These are phyloP conservation scores for Sphecodes monilicornis DNA, from an alignment of 2,888 invertebrate species.

Conservation along the genomic window DNA sequence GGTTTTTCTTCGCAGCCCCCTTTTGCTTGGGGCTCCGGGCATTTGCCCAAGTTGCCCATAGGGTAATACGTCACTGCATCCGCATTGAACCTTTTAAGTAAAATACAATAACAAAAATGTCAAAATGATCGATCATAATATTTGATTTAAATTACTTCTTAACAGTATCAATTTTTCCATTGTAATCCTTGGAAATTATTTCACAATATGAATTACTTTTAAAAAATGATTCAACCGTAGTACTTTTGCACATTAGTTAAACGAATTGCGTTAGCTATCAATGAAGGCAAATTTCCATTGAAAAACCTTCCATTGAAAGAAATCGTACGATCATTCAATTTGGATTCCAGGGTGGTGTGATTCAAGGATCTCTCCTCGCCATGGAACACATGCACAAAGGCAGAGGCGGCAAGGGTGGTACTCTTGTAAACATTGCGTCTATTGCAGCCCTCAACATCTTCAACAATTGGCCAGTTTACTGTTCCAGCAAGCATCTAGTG, in stretches of 20 bases:
- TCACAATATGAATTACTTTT: background rate
- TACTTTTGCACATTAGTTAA: background rate
- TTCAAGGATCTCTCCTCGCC: constrained; percentile 81
- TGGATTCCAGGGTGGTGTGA: constrained; percentile 78
- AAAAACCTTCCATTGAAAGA: background rate
- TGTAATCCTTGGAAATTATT: too few relatives aligned
- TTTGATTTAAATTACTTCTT: too few relatives aligned
- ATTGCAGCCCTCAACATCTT: constrained; percentile 85
- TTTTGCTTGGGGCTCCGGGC: too few relatives aligned
- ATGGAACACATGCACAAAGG: constrained; percentile 84
- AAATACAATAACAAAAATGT: too few relatives aligned
- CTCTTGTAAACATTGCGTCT: constrained; percentile 88
- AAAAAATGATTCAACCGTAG: background rate
- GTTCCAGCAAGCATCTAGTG: constrained; percentile 85
- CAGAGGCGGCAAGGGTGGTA: constrained; percentile 86
- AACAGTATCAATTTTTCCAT: too few relatives aligned
- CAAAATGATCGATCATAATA: too few relatives aligned
- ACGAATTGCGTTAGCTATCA: background rate
- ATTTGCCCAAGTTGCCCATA: too few relatives aligned
- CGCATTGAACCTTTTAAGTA: too few relatives aligned
- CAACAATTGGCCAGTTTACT: constrained; percentile 84
- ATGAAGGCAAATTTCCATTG: too few relatives aligned
- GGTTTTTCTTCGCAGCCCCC: too few relatives aligned
- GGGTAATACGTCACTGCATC: too few relatives aligned
- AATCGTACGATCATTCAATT: background rate